These are phyloP conservation scores for Pogona vitticeps DNA, from an alignment of 2,113 vertebrate genomes.

Conservation along the genomic window DNA sequence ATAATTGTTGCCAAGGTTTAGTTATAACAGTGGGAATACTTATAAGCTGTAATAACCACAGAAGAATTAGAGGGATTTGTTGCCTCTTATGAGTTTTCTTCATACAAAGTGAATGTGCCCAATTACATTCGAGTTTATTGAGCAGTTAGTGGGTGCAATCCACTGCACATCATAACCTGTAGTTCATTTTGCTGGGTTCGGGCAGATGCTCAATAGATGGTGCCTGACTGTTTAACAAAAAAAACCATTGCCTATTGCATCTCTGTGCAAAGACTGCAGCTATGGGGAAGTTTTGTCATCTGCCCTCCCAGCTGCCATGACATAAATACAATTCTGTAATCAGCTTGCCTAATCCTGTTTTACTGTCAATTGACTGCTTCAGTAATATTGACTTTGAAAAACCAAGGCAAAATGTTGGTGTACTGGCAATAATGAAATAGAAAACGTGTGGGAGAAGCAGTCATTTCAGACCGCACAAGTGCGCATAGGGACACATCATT, in stretches of 20 bases:
- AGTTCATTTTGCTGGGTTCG: neutral
- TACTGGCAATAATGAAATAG: neutral
- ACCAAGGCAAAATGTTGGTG: neutral
- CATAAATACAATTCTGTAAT: neutral
- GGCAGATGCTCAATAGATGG: slow-evolving; percentile 6
- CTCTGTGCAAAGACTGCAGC: neutral
- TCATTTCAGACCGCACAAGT: neutral
- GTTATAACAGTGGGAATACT: neutral
- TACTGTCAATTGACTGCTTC: neutral
- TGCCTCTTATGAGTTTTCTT: neutral
- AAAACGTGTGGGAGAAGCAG: neutral
- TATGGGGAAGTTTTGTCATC: neutral
- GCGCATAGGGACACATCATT: neutral
- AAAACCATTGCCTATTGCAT: neutral
- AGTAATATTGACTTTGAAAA: neutral
- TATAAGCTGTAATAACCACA: neutral
- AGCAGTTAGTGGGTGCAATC: neutral
- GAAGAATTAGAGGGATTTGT: neutral
- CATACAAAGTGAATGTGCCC: neutral
- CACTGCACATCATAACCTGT: neutral
- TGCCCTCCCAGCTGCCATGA: neutral
- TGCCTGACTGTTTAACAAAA: neutral
- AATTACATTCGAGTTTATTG: neutral
- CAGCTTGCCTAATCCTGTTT: neutral
- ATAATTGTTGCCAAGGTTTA: neutral